Conservation (phyloP, 2,888 invertebrate genomes). For the Andrena fulva region DNA sequence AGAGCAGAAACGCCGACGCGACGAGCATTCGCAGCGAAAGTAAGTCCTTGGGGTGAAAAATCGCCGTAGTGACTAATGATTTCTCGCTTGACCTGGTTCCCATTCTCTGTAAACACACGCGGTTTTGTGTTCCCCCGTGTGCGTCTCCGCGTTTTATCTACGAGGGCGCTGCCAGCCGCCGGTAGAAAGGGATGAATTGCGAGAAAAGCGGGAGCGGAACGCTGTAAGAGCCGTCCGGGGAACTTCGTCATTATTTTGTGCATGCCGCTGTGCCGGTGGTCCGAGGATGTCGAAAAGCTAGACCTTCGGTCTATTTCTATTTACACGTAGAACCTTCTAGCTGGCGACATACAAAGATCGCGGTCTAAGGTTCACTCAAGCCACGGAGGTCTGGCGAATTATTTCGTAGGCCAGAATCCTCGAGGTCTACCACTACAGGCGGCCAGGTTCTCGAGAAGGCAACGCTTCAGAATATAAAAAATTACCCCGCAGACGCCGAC, state of each 20-base stretch:
- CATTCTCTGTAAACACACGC: conserved; percentile 36
- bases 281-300: background rate
- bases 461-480: conserved; percentile 43
- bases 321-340: background rate
- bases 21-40: conserved; percentile 39
- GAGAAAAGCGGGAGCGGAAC: conserved; percentile 2
- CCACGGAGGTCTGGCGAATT: conserved; percentile 17
- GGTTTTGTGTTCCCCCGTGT: conserved; percentile 18
- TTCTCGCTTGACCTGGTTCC: conserved; percentile 65
- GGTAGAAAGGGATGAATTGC: conserved; percentile 23
- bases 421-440: conserved; percentile 10
- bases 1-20: conserved; percentile 4
- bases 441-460: conserved; percentile 19
- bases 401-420: conserved; percentile 15
- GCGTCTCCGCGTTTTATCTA: conserved; percentile 47
- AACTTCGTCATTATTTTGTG: conserved; percentile 25
- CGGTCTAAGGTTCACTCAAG: background rate
- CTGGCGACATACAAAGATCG: background rate
- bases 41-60: conserved; percentile 45
- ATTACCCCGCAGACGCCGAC: conserved; percentile 38
- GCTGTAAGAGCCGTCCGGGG: conserved; percentile 11
- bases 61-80: conserved; percentile 66
- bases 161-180: conserved; percentile 18
- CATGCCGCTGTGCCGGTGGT: background rate
- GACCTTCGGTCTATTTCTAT: background rate